Percentiles rank a stretch among this genome's conserved stretches.
Evolutionary conservation across 2,888 invertebrate species (phyloP).

Genomic region (Quadriops clusia): DNA sequence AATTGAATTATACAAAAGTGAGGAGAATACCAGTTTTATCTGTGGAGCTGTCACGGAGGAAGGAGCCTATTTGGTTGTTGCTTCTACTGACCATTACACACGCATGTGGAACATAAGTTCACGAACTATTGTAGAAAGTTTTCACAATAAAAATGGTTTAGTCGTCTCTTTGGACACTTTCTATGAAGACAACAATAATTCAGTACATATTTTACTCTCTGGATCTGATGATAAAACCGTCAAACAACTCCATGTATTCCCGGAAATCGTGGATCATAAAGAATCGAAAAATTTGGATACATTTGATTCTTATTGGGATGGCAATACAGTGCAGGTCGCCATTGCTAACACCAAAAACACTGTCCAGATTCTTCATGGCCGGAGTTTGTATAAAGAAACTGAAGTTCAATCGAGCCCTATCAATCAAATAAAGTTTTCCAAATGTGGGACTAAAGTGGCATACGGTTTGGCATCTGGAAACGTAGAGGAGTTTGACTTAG

Average conservation of each 20-base stretch:
- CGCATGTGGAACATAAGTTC: conserved; percentile 30
- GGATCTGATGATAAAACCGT: conserved; percentile 28
- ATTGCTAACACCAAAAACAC: conserved; percentile 20
- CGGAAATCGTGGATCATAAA: conserved; percentile 17
- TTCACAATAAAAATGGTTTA: conserved; percentile 9
- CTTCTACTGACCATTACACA: conserved; percentile 34
- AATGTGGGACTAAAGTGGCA: conserved; percentile 26
- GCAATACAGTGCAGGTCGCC: too few relatives aligned
- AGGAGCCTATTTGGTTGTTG: conserved; percentile 34
- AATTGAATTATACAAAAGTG: background rate
- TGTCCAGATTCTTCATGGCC: conserved; percentile 25
- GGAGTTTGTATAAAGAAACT: conserved; percentile 23
- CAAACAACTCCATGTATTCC: conserved; percentile 27
- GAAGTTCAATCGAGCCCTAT: conserved; percentile 18
- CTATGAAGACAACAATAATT: conserved; percentile 23
- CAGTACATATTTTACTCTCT: conserved; percentile 26
- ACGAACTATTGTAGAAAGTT: conserved; percentile 5
- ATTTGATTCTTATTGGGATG: conserved; percentile 25
- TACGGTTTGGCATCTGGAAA: conserved; percentile 27
- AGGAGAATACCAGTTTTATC: conserved; percentile 19
- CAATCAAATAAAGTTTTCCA: conserved; percentile 25
- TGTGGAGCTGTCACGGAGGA: conserved; percentile 36
- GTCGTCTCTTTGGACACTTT: conserved; percentile 28
- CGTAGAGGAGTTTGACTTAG: conserved; percentile 23
- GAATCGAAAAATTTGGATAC: conserved; percentile 18